Evolutionary conservation across 2,888 invertebrate species (phyloP), one percentile per base, ranked within the genome.

Genomic region (Trissolcus japonicus): DNA sequence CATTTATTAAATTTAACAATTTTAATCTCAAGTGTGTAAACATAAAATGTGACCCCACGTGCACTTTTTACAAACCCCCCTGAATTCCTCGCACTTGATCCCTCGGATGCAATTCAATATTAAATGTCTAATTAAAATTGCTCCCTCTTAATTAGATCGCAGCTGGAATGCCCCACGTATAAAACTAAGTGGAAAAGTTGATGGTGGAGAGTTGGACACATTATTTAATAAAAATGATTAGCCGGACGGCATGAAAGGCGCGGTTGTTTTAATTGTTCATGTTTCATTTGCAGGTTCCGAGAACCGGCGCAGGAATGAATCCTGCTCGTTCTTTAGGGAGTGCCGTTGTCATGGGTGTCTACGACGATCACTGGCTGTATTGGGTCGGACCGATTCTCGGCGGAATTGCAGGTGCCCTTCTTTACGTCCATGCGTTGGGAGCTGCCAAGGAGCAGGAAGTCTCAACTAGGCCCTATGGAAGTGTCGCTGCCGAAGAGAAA

Each of bases 271-370:
- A 73, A 72, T 73, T 73, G 14, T 61, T 62, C 16, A n/a, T 66
- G 19, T 35, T 76, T 63, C 43, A 76, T 68, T 85, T 13, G 6
- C 87, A 92, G 92, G 87, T 92, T 41, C 90, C 90, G 46, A 91
- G 90, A 82, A 97, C 97, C 9, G 96, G 97, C 53, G 93, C 96
- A 46, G 95, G 96, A 83, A 97, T 97, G 97, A 97, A 97, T 90
- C 96, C 97, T 0, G 97, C 97, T 0, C 92, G 97, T 77, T 94
- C 95, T 74, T 93, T 97, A 85, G 97, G 97, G 72, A 95, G 96
- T 0, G 95, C 97, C 1, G 92, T 96, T 21, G 93, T 96, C 69
- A 92, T 93, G 80, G 92, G 92, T 76, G 89, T 90, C 35, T 97
- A 95, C 94, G 89, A 90, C 3, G 89, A 95, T 82, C 97, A 97